These are phyloP conservation scores for Nomada fabriciana DNA, from an alignment of 2,888 invertebrate genomes.

Conservation along the genomic window DNA sequence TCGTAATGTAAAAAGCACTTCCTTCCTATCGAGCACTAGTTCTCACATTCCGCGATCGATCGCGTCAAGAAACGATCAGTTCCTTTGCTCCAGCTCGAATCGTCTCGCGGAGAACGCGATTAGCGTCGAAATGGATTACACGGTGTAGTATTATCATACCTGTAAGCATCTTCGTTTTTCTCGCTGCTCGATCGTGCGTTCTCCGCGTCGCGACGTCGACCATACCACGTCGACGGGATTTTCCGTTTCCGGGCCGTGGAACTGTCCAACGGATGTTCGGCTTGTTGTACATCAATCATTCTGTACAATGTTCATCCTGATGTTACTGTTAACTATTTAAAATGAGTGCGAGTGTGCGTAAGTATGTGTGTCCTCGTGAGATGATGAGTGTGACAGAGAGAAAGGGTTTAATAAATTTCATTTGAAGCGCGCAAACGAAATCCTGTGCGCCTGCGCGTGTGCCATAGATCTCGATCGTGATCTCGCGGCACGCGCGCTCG, in stretches of 20 bases:
- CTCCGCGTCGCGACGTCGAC: conserved; percentile 30
- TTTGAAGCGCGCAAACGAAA: conserved; percentile 22
- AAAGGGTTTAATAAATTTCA: conserved; percentile 42
- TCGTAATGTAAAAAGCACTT: conserved; percentile 40
- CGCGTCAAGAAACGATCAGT: conserved; percentile 54
- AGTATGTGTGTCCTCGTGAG: not conserved
- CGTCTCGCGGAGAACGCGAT: conserved; percentile 18
- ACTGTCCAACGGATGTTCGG: conserved; percentile 51
- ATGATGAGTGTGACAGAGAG: not conserved
- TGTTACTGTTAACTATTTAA: conserved; percentile 74
- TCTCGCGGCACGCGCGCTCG: conserved; percentile 23
- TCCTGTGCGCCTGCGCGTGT: conserved; percentile 23
- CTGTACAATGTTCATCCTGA: conserved; percentile 74
- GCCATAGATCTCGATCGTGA: not conserved
- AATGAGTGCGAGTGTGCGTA: conserved; percentile 16
- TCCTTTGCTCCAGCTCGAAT: conserved; percentile 45
- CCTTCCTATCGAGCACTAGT: conserved; percentile 47
- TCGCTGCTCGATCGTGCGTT: conserved; percentile 6
- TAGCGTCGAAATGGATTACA: conserved; percentile 9
- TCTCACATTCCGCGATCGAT: conserved; percentile 54
- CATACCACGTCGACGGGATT: conserved; percentile 42
- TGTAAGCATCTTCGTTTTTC: conserved; percentile 33
- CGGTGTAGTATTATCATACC: conserved; percentile 38
- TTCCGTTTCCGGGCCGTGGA: conserved; percentile 24
- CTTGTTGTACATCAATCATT: conserved; percentile 71